These are phyloP conservation scores for Apis laboriosa DNA, from an alignment of 1,140 invertebrate genomes.

Conservation along the genomic window DNA sequence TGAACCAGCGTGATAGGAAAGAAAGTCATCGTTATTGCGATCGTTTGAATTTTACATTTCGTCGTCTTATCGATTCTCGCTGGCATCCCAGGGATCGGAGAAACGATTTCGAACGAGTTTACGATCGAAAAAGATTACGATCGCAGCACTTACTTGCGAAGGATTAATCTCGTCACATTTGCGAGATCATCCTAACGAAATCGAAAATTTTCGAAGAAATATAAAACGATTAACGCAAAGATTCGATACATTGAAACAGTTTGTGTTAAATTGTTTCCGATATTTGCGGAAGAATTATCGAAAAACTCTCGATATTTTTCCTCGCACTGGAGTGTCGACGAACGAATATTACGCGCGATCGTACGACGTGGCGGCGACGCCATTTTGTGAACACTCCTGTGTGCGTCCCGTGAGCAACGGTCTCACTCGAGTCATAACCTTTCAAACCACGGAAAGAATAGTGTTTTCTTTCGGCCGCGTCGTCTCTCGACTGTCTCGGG, in stretches of 20 bases:
- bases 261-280: not conserved
- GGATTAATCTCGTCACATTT: not conserved
- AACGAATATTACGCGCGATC: slow-evolving; percentile 57
- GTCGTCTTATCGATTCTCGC: slow-evolving; percentile 14
- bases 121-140: not conserved
- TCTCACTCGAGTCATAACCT: slow-evolving; percentile 59
- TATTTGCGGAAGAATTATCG: slow-evolving; percentile 7
- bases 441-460: slow-evolving; percentile 18
- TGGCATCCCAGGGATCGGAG: not conserved
- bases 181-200: not conserved
- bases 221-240: not conserved
- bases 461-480: slow-evolving; percentile 7
- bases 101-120: slow-evolving; percentile 9
- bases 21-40: not conserved
- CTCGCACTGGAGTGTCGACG: slow-evolving; percentile 70
- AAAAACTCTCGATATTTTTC: slow-evolving; percentile 35
- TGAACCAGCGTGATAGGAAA: slow-evolving; percentile 26
- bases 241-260: not conserved
- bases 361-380: slow-evolving; percentile 69
- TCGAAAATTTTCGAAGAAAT: not conserved
- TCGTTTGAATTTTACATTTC: slow-evolving; percentile 1
- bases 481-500: not conserved
- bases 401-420: slow-evolving; percentile 50
- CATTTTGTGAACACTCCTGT: slow-evolving; percentile 71
- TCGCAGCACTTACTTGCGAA: not conserved